phyloP scores from a whole-genome alignment of 2,113 vertebrate genomes.

The Pomatorhinus ruficollis region DNA sequence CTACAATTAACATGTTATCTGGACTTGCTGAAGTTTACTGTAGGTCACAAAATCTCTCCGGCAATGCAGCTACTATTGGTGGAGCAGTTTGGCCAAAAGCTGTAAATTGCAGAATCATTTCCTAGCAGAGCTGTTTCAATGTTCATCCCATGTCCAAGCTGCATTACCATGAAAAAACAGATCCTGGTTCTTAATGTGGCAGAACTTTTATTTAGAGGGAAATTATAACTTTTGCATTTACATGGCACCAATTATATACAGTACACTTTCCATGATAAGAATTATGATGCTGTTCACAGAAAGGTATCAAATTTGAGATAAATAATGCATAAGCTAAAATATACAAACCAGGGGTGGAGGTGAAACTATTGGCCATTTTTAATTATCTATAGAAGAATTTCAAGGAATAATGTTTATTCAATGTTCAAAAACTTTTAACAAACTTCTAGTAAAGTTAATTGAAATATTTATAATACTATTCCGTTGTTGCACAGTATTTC shows the following conservation, averaged over 20 bases:
- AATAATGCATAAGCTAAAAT: constrained; percentile 59
- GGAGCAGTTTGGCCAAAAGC: not conserved
- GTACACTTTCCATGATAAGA: constrained; percentile 70
- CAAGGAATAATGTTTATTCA: constrained; percentile 79
- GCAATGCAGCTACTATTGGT: not conserved
- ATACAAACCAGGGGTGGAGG: constrained; percentile 43
- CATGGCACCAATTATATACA: constrained; percentile 76
- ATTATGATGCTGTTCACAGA: constrained; percentile 62
- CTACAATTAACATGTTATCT: fast-evolving
- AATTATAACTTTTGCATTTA: constrained; percentile 73
- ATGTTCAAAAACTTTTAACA: constrained; percentile 85
- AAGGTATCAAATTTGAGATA: constrained; percentile 63
- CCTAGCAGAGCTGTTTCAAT: not conserved
- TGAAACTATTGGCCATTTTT: constrained; percentile 50
- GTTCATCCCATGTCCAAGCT: not conserved
- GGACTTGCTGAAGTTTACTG: not conserved
- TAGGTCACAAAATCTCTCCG: not conserved
- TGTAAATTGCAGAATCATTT: not conserved
- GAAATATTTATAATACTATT: constrained; percentile 82
- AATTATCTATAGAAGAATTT: constrained; percentile 68
- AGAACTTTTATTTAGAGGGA: constrained; percentile 77
- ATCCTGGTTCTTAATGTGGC: constrained; percentile 37
- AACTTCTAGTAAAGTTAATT: constrained; percentile 82
- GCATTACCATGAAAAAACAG: not conserved
- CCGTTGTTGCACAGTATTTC: constrained; percentile 79